Base-by-base conservation (phyloP, 2,888 invertebrate species). In the Cataglyphis livida region DNA sequence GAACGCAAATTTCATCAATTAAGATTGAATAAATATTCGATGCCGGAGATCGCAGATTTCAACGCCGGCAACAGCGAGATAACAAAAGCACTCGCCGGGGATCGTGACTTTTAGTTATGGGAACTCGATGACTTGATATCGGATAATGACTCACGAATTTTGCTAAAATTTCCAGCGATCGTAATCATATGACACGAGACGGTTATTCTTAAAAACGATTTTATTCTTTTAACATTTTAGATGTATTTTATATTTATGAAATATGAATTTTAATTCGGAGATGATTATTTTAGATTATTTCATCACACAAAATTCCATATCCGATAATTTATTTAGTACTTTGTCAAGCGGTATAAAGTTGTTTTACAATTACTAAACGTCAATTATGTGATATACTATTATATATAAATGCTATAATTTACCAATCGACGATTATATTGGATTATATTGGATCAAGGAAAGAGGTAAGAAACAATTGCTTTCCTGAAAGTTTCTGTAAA, bases 61-160 rank as follows among this genome's bases (percentile, higher is more conserved):
- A 21, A 74, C 21, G 10, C 64, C 48, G 62, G 64, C 41, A 15
- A 48, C 28, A 10, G 28, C 15, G 41, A 68, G 32, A 41, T 57
- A 68, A 68, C 41, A 41, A 68, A 76, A 76, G 51, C 65, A 35
- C 32, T 32, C 59, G 59, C 12, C 61, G 28, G 12, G 7, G 59
- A 59, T 73, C 59, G 74, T 44, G 21, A 79, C 44, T 74, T 51
- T 51, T 28, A 35, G 32, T 73, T 48, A 44, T 79, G 59, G 59
- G 44, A 79, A 79, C 41, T 25, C 70, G 57, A 41, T 59, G 44
- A 70, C 41, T 70, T 54, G 71, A 21, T 21, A 21, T 57, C 54
- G 28, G 41, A 6, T 15, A 57, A 44, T 48, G 71, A 28, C 21
- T 70, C 57, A 66, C 9, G 32, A 68, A 54, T 18, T 21, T 21